A percentile compares a stretch with the other conserved stretches of the same genome.
phyloP scores from a whole-genome alignment of 2,797 vertebrate species.

The Manis crassicaudata region DNA sequence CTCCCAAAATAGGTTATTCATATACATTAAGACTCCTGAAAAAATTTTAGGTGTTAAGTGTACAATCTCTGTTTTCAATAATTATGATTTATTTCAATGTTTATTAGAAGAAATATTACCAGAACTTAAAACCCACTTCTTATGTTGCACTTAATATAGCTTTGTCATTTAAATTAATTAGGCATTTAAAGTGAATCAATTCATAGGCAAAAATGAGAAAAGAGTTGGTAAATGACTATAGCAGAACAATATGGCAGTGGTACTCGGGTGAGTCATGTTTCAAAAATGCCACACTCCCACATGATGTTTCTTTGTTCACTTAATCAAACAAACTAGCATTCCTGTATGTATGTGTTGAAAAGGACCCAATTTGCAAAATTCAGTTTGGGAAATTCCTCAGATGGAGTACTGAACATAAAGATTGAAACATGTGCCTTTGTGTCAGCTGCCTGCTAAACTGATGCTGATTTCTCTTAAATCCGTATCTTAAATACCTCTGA shows the following conservation, averaged over 20 bases:
- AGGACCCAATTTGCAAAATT: neutral
- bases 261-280: neutral
- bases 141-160: neutral
- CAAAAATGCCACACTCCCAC: neutral
- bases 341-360: neutral
- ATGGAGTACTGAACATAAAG: neutral
- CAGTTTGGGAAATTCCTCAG: neutral
- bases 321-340: neutral
- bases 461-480: neutral
- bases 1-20: neutral
- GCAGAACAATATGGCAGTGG: neutral
- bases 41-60: neutral
- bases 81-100: constrained; percentile 5
- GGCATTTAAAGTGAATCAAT: neutral
- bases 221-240: neutral
- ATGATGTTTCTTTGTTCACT: neutral
- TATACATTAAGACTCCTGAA: neutral
- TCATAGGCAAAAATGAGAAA: constrained; percentile 3
- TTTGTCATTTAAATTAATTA: constrained; percentile 17
- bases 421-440: neutral
- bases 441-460: neutral
- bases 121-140: neutral
- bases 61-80: neutral
- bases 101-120: neutral
- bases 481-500: neutral